Percentiles rank a stretch among this genome's conserved stretches.
phyloP scores from a whole-genome alignment of 2,113 vertebrate species.

The Pardalotus punctatus region DNA sequence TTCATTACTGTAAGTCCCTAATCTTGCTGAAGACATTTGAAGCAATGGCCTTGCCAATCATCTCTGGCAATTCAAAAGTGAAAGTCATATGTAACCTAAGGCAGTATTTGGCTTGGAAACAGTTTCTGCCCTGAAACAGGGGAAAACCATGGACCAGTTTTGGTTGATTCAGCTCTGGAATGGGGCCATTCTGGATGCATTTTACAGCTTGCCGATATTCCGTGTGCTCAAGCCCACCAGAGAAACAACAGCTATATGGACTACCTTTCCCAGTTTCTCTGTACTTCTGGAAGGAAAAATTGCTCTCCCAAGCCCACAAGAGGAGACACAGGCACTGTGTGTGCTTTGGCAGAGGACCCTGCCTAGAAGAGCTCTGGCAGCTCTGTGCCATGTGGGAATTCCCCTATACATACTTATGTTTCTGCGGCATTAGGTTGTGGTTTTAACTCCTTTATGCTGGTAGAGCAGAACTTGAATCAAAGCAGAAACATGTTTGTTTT shows the following conservation, averaged over 20 bases:
- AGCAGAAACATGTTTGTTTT: constrained; percentile 7
- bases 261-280: neutral
- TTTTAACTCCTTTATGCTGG: neutral
- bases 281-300: neutral
- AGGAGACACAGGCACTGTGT: neutral
- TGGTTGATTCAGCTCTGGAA: neutral
- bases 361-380: neutral
- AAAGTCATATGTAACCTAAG: neutral
- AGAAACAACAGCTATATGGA: neutral
- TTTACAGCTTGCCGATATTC: neutral
- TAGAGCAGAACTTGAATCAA: neutral
- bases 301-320: neutral
- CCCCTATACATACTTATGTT: neutral
- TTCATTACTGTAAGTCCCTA: neutral
- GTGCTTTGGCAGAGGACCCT: neutral
- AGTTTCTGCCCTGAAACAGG: neutral
- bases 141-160: neutral
- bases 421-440: neutral
- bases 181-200: neutral
- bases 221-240: neutral
- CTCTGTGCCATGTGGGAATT: neutral
- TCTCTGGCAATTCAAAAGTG: neutral
- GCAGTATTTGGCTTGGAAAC: neutral
- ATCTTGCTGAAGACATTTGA: neutral
- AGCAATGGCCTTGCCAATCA: neutral